Percentiles rank a stretch among this genome's conserved stretches.
These are phyloP conservation scores for Pantherophis vulpinus DNA, from an alignment of 2,797 vertebrate species.

Conservation along the genomic window DNA sequence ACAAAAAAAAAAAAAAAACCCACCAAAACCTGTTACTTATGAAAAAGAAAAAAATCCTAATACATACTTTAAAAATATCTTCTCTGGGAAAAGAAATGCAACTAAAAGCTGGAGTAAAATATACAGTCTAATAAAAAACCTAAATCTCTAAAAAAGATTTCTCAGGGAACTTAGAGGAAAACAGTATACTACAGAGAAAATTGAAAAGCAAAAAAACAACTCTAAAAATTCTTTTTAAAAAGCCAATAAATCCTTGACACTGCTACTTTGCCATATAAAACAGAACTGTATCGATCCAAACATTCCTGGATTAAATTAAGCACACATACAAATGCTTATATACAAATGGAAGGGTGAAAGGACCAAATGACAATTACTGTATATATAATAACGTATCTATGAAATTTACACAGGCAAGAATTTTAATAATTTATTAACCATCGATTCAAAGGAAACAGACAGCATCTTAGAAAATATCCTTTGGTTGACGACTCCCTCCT, in stretches of 20 bases:
- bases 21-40: background rate
- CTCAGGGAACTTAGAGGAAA: background rate
- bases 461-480: background rate
- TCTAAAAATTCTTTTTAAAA: background rate
- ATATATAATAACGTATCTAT: background rate
- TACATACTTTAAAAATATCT: background rate
- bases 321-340: background rate
- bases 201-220: background rate
- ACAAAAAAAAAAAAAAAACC: too few species aligned
- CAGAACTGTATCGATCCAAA: background rate
- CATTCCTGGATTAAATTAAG: background rate
- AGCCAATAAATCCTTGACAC: background rate
- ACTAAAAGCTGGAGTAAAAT: background rate
- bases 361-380: background rate
- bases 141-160: background rate
- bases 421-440: background rate
- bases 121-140: too few species aligned
- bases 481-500: background rate
- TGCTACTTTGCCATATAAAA: background rate
- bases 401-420: background rate
- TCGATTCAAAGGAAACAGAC: background rate
- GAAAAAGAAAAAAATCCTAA: background rate
- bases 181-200: background rate
- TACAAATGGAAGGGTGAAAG: background rate
- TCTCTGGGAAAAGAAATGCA: background rate